phyloP scores from a whole-genome alignment of 2,888 invertebrate genomes.

The Catocala fraxini region DNA sequence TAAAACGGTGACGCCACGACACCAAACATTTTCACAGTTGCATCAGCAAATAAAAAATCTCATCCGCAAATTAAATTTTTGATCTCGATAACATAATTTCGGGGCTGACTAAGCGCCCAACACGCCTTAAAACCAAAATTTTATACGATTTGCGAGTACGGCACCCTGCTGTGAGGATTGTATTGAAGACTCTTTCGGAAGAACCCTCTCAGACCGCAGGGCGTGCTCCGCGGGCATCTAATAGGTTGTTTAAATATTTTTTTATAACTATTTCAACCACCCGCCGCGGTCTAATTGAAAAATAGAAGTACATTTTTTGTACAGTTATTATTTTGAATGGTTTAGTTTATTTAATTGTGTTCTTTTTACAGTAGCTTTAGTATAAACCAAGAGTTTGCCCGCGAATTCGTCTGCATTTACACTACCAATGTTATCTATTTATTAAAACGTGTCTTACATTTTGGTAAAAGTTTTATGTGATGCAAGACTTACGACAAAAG shows the following conservation, averaged over 20 bases:
- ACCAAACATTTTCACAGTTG: constrained; percentile 1
- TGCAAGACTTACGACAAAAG: too few relatives aligned
- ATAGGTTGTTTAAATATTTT: constrained; percentile 61
- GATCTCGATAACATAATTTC: constrained; percentile 47
- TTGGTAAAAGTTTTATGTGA: too few relatives aligned
- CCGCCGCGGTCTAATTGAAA: constrained; percentile 56
- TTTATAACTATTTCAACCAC: constrained; percentile 52
- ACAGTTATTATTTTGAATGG: constrained; percentile 2
- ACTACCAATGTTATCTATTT: too few relatives aligned
- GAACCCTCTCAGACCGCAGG: constrained; percentile 73
- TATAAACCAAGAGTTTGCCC: too few relatives aligned
- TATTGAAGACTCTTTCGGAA: constrained; percentile 63
- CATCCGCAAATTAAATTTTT: constrained; percentile 43
- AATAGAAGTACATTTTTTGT: constrained; percentile 25
- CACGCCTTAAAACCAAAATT: constrained; percentile 57
- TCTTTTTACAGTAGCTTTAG: background rate
- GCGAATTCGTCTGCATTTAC: too few relatives aligned
- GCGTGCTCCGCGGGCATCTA: constrained; percentile 77
- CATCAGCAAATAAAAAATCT: constrained; percentile 35
- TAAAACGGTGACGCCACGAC: background rate
- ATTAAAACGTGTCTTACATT: too few relatives aligned
- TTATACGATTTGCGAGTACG: constrained; percentile 48
- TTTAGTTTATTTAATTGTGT: background rate
- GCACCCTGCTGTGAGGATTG: constrained; percentile 66
- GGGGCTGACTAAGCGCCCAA: constrained; percentile 46